These are phyloP conservation scores for Macrotis lagotis DNA, from an alignment of 2,113 vertebrate species.

Conservation along the genomic window DNA sequence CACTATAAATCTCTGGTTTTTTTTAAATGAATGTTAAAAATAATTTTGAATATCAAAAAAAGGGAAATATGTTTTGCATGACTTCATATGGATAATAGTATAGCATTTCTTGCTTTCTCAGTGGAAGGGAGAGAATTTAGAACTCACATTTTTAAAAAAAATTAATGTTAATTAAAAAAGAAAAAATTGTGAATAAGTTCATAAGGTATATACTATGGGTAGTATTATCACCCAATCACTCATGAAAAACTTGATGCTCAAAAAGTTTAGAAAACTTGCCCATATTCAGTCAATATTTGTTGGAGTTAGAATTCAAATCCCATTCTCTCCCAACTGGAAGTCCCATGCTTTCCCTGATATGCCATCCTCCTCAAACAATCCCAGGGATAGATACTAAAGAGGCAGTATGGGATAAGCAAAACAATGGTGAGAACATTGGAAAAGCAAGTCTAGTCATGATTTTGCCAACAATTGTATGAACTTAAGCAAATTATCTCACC, in stretches of 20 bases:
- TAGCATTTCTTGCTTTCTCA: background rate
- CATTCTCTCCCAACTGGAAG: background rate
- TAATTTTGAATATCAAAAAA: background rate
- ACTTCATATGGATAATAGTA: background rate
- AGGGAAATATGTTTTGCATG: background rate
- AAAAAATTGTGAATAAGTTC: no score
- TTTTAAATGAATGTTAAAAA: background rate
- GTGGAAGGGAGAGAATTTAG: background rate
- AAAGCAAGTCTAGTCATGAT: background rate
- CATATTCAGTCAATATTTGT: background rate
- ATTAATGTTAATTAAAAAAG: background rate
- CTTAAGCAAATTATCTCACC: background rate
- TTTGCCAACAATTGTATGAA: background rate
- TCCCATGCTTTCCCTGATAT: background rate
- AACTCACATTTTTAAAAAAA: background rate
- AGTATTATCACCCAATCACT: background rate
- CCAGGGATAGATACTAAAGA: background rate
- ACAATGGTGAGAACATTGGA: background rate
- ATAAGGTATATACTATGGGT: background rate
- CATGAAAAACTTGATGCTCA: background rate
- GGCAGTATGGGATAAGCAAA: background rate
- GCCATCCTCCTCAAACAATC: background rate
- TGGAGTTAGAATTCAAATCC: background rate
- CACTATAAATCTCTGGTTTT: background rate
- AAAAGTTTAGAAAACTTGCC: background rate